Percentiles rank a stretch among this genome's conserved stretches.
Conservation (phyloP, 1,140 invertebrate species). For the Linepithema humile region DNA sequence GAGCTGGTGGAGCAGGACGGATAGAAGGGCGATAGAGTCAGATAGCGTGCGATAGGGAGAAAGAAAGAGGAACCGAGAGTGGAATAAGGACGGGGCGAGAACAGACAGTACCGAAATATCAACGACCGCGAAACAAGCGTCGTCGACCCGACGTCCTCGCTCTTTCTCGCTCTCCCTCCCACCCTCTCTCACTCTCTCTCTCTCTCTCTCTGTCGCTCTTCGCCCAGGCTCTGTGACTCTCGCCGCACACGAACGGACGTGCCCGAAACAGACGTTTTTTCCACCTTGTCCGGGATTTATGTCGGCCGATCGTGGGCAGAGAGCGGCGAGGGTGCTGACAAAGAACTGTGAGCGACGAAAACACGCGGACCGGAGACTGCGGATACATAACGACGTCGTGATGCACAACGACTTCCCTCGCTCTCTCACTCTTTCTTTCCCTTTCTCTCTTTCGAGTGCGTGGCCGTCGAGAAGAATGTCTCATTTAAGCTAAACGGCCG, state of each 20-base stretch:
- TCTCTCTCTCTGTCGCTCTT: neutral
- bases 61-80: neutral
- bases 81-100: slow-evolving; percentile 9
- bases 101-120: slow-evolving; percentile 70
- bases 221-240: neutral
- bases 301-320: slow-evolving; percentile 48
- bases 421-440: neutral
- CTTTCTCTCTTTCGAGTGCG: slow-evolving; percentile 19
- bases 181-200: neutral
- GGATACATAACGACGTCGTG: slow-evolving; percentile 29
- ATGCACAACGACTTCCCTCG: neutral
- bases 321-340: slow-evolving; percentile 22
- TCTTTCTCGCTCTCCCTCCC: slow-evolving; percentile 5
- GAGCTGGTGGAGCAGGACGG: slow-evolving; percentile 13
- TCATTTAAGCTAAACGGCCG: slow-evolving; percentile 48
- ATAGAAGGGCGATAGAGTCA: slow-evolving; percentile 38
- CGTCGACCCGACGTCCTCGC: slow-evolving; percentile 70
- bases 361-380: slow-evolving; percentile 12
- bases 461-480: slow-evolving; percentile 33
- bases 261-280: slow-evolving; percentile 49
- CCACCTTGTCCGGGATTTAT: slow-evolving; percentile 50
- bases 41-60: slow-evolving; percentile 14
- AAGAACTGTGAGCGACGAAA: slow-evolving; percentile 38
- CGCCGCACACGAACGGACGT: slow-evolving; percentile 38
- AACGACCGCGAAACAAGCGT: slow-evolving; percentile 74